phyloP scores from a whole-genome alignment of 2,113 vertebrate species.

The Corydoras sp. region DNA sequence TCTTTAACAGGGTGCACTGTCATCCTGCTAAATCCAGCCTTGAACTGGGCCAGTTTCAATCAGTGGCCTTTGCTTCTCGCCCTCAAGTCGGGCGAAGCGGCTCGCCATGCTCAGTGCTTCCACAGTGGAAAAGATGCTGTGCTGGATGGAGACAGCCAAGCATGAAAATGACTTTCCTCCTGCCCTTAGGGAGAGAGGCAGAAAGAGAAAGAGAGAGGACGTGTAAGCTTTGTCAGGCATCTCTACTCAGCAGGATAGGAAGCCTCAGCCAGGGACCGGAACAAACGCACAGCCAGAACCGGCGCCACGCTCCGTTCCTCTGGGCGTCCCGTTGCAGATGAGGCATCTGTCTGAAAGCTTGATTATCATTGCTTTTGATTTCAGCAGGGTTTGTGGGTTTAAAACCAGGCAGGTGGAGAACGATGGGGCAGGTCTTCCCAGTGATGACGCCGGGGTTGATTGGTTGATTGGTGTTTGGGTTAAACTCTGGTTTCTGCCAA shows the following conservation, averaged over 20 bases:
- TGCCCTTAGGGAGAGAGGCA: slow-evolving; percentile 39
- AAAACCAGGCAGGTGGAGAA: too few relatives aligned
- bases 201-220: slow-evolving; percentile 23
- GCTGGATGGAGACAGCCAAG: slow-evolving; percentile 49
- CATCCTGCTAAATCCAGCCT: background rate
- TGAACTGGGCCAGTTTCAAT: slow-evolving; percentile 9
- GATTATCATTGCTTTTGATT: slow-evolving; percentile 39
- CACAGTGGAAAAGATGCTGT: slow-evolving; percentile 41
- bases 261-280: slow-evolving; percentile 43
- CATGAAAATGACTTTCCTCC: slow-evolving; percentile 55
- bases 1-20: background rate
- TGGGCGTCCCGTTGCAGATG: background rate
- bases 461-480: too few relatives aligned
- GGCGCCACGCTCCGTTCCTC: slow-evolving; percentile 30
- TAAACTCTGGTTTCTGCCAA: too few relatives aligned
- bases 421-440: too few relatives aligned
- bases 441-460: too few relatives aligned
- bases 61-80: background rate
- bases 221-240: slow-evolving; percentile 47
- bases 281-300: slow-evolving; percentile 44
- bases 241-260: slow-evolving; percentile 48
- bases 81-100: slow-evolving; percentile 26
- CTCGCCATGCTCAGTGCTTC: slow-evolving; percentile 40
- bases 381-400: slow-evolving; percentile 7
- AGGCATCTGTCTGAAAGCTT: slow-evolving; percentile 10